Evolutionary conservation across 2,888 invertebrate species (phyloP).

Genomic region (Lochmaea capreae): DNA sequence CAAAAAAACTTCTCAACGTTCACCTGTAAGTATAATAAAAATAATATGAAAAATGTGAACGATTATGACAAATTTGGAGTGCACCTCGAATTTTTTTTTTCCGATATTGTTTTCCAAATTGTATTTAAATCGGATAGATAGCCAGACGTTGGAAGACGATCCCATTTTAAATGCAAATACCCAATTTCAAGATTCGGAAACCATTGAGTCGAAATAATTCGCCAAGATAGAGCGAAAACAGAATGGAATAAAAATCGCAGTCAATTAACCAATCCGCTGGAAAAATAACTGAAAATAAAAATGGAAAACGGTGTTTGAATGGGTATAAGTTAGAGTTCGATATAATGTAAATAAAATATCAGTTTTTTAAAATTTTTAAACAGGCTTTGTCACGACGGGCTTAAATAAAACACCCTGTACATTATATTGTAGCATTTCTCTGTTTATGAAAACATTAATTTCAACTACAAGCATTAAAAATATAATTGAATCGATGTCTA

Average conservation of each 20-base stretch:
- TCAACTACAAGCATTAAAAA: too few relatives aligned
- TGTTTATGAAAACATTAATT: too few relatives aligned
- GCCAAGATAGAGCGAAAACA: not conserved
- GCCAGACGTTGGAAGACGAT: slow-evolving; percentile 16
- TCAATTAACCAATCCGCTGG: not conserved
- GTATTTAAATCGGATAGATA: slow-evolving; percentile 31
- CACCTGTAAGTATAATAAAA: too few relatives aligned
- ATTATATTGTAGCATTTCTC: too few relatives aligned
- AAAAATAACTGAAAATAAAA: not conserved
- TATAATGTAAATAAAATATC: too few relatives aligned
- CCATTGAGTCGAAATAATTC: slow-evolving; percentile 13
- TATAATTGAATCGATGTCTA: not conserved
- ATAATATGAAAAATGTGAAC: too few relatives aligned
- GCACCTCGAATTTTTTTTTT: slow-evolving; percentile 4
- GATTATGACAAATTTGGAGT: too few relatives aligned
- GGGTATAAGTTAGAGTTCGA: too few relatives aligned
- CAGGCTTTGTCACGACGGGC: too few relatives aligned
- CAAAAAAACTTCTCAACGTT: too few relatives aligned
- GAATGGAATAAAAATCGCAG: slow-evolving; percentile 1
- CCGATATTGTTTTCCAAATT: slow-evolving; percentile 34
- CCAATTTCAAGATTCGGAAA: slow-evolving; percentile 20
- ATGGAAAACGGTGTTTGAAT: not conserved
- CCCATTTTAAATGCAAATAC: slow-evolving; percentile 34
- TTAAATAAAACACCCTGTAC: too few relatives aligned
- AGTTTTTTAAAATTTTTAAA: too few relatives aligned